Base-by-base conservation (phyloP, 2,113 vertebrate genomes). In the Crypturellus undulatus region DNA sequence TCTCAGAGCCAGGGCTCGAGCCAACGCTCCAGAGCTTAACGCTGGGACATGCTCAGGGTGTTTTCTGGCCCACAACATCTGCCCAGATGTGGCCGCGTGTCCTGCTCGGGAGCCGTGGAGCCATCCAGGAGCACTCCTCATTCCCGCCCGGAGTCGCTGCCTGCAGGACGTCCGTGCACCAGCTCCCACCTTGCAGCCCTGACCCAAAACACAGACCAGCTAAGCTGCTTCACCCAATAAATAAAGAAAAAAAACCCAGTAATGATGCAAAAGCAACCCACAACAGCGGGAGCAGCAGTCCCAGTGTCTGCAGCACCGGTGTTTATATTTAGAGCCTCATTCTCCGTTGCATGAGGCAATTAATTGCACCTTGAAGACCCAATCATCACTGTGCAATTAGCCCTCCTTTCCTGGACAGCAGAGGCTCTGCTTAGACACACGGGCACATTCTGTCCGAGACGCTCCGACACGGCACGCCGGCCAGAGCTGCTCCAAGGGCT, bases 11-110 rank as follows among this genome's bases (percentile, higher is more conserved):
- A 1, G 60, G 18, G 56, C 40, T 16, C 1, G 2, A 1, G 5
- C 0, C 20, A 36, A 34, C 38, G 58, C 0, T 19, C 28, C 43
- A 7, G n/a, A 34, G 24, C 6, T 24, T 9, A 8, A 4, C 6
- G 2, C 18, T 2, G 19, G 34, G 6, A 17, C 6, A 0, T 1
- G 22, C 18, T 8, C 14, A 10, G 2, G 3, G 17, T 21, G 28
- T 32, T 18, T 18, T 18, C 17, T 58, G 54, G 28, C 28, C 54
- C 54, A 32, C 9, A 58, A 58, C 54, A 32, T 6, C 54, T 58
- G 28, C 54, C 54, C 54, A 30, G 54, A 30, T 32, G 30, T 28
- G 54, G 28, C 28, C 17, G 54, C 28, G 28, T 5, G 30, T 56
- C 28, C 54, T 17, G 16, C 54, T 56, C 54, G 30, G 30, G 26